Conservation (phyloP, 2,797 vertebrate species). For the Coranthus polyacanthus region DNA sequence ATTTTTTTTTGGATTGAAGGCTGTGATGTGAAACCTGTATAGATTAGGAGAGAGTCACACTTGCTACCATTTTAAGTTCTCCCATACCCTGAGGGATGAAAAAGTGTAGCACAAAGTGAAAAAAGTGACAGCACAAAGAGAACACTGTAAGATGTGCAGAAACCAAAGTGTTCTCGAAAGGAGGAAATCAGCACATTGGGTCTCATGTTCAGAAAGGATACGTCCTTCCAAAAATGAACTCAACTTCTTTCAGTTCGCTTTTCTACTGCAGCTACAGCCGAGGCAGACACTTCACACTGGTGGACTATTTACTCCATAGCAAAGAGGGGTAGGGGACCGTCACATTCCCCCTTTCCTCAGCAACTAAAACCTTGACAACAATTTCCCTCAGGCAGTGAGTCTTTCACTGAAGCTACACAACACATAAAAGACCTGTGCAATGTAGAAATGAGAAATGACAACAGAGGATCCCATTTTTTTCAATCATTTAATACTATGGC, state of each 20-base stretch:
- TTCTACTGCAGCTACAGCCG: slow-evolving; percentile 2
- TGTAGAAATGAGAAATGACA: background rate
- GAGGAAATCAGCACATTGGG: slow-evolving; percentile 27
- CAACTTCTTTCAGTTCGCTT: background rate
- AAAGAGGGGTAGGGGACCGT: slow-evolving; percentile 7
- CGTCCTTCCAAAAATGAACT: slow-evolving; percentile 9
- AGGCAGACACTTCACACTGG: slow-evolving; percentile 6
- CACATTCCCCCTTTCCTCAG: slow-evolving; percentile 68
- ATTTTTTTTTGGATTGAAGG: too few relatives aligned
- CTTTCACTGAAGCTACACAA: slow-evolving; percentile 15
- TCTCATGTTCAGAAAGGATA: too few relatives aligned
- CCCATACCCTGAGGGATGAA: too few relatives aligned
- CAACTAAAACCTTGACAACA: slow-evolving; percentile 70
- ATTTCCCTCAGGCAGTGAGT: slow-evolving; percentile 30
- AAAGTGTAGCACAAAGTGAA: too few relatives aligned
- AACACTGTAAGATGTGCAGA: slow-evolving; percentile 16
- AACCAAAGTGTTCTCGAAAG: background rate
- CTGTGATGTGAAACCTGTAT: too few relatives aligned
- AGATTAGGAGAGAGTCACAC: too few relatives aligned
- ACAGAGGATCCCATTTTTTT: background rate
- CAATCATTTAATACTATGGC: background rate
- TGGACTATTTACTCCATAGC: slow-evolving; percentile 10
- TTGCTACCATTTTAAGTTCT: too few relatives aligned
- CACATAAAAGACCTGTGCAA: background rate
- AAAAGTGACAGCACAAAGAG: slow-evolving; percentile 24